Base-by-base conservation (phyloP, 2,888 invertebrate genomes). In the Bombylius discolor region DNA sequence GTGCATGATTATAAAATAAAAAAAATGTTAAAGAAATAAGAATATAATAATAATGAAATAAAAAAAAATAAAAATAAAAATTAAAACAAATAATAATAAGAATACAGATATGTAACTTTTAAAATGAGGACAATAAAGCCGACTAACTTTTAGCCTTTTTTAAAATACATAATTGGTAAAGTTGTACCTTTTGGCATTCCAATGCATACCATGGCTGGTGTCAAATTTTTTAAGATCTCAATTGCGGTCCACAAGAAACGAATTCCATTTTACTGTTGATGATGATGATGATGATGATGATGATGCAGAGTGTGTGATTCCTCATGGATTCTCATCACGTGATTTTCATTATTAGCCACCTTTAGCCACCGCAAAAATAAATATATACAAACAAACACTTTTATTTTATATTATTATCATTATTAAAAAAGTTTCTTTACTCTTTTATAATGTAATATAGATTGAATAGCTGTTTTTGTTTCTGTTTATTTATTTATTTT, bases 141-240 rank as follows among this genome's bases (percentile, higher is more conserved):
- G 47, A 47, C 7, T 42, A 51, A 47, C 52, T 49, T 54, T 42
- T 11, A 11, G 39, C 39, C 11, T 42, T 42, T 11, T 8, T 5
- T 36, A 36, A 42, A 11, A 42, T 39, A 51, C 54, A 58, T 59
- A 59, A 59, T 59, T 59, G 59, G 59, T 56, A 59, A 49, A 52
- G 52, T 59, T 55, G 6, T 50, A 56, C 54, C 54, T 58, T 56
- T 58, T 59, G 57, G 56, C 57, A 59, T 59, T 56, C 59, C 59
- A 52, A 58, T 34, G 58, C 58, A 59, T 59, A 58, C 47, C 48
- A 48, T 39, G 55, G 56, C 49, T 58, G 59, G 59, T 59, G 59
- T 59, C 59, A 59, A 59, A 59, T 58, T 59, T 59, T 59, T 59
- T 59, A 59, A 59, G 58, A 52, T 59, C 59, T 59, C 59, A 59